phyloP scores from a whole-genome alignment of 2,113 vertebrate genomes.

The Xiphias gladius region DNA sequence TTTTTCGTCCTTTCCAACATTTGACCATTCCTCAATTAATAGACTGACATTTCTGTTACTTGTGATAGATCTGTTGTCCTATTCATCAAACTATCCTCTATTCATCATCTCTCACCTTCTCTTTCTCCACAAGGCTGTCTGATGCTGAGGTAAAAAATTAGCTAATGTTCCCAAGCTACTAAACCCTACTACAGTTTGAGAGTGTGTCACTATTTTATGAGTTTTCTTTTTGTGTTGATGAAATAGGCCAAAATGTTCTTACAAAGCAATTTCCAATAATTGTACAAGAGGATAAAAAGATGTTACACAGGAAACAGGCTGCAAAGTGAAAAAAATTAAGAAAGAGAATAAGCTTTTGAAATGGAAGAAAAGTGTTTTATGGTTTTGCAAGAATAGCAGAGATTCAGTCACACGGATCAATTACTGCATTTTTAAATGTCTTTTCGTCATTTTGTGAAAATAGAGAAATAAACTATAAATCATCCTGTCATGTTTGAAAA shows the following conservation, averaged over 20 bases:
- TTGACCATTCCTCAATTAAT: conserved; percentile 42
- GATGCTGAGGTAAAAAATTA: conserved; percentile 17
- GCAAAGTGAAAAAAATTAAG: conserved; percentile 33
- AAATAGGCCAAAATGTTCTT: conserved; percentile 29
- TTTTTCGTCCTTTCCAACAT: too few species aligned
- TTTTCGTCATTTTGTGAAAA: conserved; percentile 52
- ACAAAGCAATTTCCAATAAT: conserved; percentile 57
- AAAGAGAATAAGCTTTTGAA: conserved; percentile 54
- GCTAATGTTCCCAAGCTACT: not conserved
- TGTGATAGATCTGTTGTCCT: conserved; percentile 60
- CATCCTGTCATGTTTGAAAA: conserved; percentile 31
- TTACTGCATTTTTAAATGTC: conserved; percentile 48
- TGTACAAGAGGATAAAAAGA: conserved; percentile 47
- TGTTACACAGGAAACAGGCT: conserved; percentile 53
- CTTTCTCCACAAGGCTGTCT: conserved; percentile 2
- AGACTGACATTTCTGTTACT: conserved; percentile 54
- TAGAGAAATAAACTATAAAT: conserved; percentile 51
- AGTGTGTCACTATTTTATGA: conserved; percentile 22
- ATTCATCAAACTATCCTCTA: conserved; percentile 61
- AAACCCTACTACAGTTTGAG: conserved; percentile 8
- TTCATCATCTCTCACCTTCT: conserved; percentile 63
- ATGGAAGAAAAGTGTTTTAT: conserved; percentile 51
- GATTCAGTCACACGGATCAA: conserved; percentile 41
- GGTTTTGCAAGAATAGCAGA: conserved; percentile 37
- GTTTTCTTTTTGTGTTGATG: conserved; percentile 14